phyloP scores from a whole-genome alignment of 64 coral and sea anemone genomes.

The Hydrozoanthus tunicans region DNA sequence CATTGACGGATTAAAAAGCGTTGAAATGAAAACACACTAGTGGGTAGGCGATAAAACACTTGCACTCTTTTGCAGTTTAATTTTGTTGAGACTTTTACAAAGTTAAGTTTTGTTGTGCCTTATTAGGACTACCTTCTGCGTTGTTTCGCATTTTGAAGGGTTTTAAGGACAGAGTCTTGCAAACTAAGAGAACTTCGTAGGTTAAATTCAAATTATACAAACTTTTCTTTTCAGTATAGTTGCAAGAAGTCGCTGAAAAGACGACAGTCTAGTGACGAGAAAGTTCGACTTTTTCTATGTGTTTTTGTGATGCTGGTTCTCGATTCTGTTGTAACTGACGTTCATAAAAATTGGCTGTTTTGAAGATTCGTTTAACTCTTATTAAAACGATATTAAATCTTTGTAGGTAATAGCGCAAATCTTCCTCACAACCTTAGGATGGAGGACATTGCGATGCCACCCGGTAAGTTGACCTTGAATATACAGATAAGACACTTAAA shows the following conservation, averaged over 20 bases:
- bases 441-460: slow-evolving; percentile 92
- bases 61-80: too few relatives aligned
- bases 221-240: neutral
- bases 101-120: neutral
- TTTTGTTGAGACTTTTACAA: too few relatives aligned
- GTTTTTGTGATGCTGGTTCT: neutral
- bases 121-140: neutral
- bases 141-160: neutral
- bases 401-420: slow-evolving; percentile 58
- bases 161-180: neutral
- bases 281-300: neutral
- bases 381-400: neutral
- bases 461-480: slow-evolving; percentile 52
- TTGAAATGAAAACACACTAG: too few relatives aligned
- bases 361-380: neutral
- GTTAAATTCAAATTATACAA: neutral
- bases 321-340: neutral
- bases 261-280: neutral
- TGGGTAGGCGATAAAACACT: too few relatives aligned
- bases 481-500: neutral
- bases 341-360: neutral
- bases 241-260: too few relatives aligned
- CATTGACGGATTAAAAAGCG: too few relatives aligned
- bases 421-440: slow-evolving; percentile 82
- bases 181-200: neutral